Evolutionary conservation across 2,888 invertebrate species (phyloP).

Genomic region (Xestia c-nigrum): DNA sequence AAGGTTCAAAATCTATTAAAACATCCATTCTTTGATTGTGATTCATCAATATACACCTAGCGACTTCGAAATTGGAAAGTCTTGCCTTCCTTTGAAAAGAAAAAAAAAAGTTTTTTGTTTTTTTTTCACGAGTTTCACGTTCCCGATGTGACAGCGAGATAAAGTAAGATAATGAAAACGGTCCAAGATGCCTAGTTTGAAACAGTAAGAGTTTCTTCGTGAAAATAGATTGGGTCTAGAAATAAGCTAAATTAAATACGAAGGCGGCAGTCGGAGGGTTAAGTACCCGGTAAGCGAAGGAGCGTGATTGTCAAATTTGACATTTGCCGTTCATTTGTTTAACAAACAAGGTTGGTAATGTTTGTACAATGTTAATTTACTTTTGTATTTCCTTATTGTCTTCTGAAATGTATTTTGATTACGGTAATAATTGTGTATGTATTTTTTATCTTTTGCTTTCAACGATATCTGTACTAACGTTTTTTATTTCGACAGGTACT

Average conservation of each 20-base stretch:
- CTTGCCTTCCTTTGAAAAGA: constrained; percentile 1
- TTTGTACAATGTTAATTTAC: constrained; percentile 18
- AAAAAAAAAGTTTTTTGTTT: constrained; percentile 13
- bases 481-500: background rate
- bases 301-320: constrained; percentile 41
- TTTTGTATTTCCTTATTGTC: background rate
- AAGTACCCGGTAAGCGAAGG: constrained; percentile 21
- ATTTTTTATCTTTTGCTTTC: background rate
- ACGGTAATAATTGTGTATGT: background rate
- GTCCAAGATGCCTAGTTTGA: constrained; percentile 23
- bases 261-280: constrained; percentile 7
- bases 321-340: constrained; percentile 44
- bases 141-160: constrained; percentile 44
- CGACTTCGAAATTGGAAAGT: constrained; percentile 36
- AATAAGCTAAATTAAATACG: constrained; percentile 41
- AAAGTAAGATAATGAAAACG: constrained; percentile 42
- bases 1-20: constrained; percentile 41
- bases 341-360: constrained; percentile 31
- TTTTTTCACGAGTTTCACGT: constrained; percentile 14
- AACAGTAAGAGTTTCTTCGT: constrained; percentile 2
- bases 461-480: background rate
- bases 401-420: background rate
- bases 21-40: constrained; percentile 47
- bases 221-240: constrained; percentile 32
- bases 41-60: constrained; percentile 51